Evolutionary conservation across 2,797 vertebrate genomes (phyloP).

Genomic region (Rhinoraja longicauda): DNA sequence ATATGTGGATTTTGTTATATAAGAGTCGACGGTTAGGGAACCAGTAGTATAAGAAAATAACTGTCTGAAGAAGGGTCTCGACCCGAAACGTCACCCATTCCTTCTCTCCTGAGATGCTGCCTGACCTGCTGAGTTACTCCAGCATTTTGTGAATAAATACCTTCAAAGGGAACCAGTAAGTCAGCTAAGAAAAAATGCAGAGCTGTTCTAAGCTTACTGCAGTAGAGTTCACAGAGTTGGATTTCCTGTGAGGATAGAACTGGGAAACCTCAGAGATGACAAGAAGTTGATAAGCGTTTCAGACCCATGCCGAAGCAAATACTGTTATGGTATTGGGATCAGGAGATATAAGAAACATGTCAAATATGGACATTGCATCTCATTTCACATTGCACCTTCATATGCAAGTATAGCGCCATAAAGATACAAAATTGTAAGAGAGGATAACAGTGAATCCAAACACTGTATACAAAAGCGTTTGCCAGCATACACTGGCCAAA

Average conservation of each 20-base stretch:
- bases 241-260: background rate
- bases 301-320: background rate
- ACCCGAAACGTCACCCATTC: too few relatives aligned
- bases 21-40: background rate
- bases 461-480: background rate
- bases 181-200: background rate
- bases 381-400: background rate
- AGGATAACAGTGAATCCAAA: background rate
- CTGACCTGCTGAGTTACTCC: too few relatives aligned
- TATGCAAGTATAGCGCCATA: too few relatives aligned
- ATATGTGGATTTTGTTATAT: background rate
- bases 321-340: background rate
- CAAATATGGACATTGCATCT: background rate
- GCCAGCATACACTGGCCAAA: background rate
- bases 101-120: too few relatives aligned
- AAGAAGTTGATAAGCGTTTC: background rate
- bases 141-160: too few relatives aligned
- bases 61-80: too few relatives aligned
- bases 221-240: background rate
- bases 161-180: background rate
- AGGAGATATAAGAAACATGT: background rate
- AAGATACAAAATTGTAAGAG: background rate
- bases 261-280: background rate
- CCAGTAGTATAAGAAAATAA: too few relatives aligned
- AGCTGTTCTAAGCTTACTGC: background rate